phyloP scores from a whole-genome alignment of 2,888 invertebrate species.

The Pseudococcus viburni region DNA sequence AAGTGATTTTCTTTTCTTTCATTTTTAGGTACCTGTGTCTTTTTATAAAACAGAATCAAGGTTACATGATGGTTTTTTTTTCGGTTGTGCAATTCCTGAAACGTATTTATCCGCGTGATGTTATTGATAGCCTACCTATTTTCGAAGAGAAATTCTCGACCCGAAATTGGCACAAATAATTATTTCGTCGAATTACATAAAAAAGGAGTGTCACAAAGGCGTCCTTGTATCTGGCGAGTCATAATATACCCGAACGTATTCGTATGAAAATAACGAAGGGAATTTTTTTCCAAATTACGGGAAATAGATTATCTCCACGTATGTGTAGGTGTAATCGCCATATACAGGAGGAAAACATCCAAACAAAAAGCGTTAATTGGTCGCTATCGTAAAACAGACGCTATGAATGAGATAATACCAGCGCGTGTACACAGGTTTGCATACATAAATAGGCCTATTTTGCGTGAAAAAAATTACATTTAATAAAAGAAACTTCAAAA shows the following conservation, averaged over 20 bases:
- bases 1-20: constrained; percentile 26
- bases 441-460: background rate
- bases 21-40: background rate
- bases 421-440: background rate
- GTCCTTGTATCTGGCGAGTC: constrained; percentile 22
- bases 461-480: background rate
- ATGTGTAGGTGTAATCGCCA: background rate
- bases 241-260: constrained; percentile 12
- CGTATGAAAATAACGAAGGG: no score
- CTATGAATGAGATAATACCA: background rate
- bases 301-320: background rate
- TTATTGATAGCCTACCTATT: background rate
- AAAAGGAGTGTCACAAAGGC: constrained; percentile 41
- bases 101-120: background rate
- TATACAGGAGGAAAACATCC: background rate
- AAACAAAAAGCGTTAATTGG: constrained; percentile 22
- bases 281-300: constrained; percentile 32
- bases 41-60: constrained; percentile 4
- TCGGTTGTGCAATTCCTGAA: constrained; percentile 18
- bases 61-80: constrained; percentile 4
- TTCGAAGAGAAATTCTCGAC: background rate
- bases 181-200: constrained; percentile 7
- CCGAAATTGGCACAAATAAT: constrained; percentile 38
- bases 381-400: background rate
- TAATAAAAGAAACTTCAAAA: background rate